phyloP scores from a whole-genome alignment of 2,888 invertebrate genomes.

The Acrobasis suavella region DNA sequence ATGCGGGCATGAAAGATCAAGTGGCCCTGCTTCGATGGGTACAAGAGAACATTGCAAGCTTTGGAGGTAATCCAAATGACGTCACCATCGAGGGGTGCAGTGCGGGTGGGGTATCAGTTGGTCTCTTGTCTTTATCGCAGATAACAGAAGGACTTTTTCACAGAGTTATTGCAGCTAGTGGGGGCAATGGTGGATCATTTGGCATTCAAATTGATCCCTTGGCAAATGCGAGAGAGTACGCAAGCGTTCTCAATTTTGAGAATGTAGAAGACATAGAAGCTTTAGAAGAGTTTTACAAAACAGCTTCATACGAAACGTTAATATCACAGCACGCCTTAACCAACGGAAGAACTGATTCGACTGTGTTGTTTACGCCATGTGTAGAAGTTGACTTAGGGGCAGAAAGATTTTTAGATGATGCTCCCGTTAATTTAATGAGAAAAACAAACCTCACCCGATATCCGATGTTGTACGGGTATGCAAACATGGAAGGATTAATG shows the following conservation, averaged over 20 bases:
- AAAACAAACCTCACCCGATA: slow-evolving; percentile 41
- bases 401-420: slow-evolving; percentile 45
- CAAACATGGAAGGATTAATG: slow-evolving; percentile 45
- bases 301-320: slow-evolving; percentile 39
- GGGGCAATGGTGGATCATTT: slow-evolving; percentile 40
- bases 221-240: slow-evolving; percentile 42
- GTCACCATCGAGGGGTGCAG: slow-evolving; percentile 42
- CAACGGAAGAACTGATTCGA: slow-evolving; percentile 32
- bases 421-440: slow-evolving; percentile 46
- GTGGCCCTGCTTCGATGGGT: slow-evolving; percentile 46
- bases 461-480: slow-evolving; percentile 52
- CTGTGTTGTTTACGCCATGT: slow-evolving; percentile 41
- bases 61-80: slow-evolving; percentile 47
- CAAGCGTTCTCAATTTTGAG: slow-evolving; percentile 38
- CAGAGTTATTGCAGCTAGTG: slow-evolving; percentile 52
- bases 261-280: slow-evolving; percentile 43
- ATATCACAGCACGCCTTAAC: slow-evolving; percentile 31
- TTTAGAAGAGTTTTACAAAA: slow-evolving; percentile 52
- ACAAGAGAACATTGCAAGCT: slow-evolving; percentile 41
- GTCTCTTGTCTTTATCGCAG: slow-evolving; percentile 38
- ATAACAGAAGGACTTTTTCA: slow-evolving; percentile 47
- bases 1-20: slow-evolving; percentile 51
- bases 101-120: slow-evolving; percentile 39
- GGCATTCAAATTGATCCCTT: slow-evolving; percentile 46
- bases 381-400: slow-evolving; percentile 41